Percentiles rank a stretch among this genome's conserved stretches.
Conservation (phyloP, 2,113 vertebrate species). For the Apeltes quadracus region DNA sequence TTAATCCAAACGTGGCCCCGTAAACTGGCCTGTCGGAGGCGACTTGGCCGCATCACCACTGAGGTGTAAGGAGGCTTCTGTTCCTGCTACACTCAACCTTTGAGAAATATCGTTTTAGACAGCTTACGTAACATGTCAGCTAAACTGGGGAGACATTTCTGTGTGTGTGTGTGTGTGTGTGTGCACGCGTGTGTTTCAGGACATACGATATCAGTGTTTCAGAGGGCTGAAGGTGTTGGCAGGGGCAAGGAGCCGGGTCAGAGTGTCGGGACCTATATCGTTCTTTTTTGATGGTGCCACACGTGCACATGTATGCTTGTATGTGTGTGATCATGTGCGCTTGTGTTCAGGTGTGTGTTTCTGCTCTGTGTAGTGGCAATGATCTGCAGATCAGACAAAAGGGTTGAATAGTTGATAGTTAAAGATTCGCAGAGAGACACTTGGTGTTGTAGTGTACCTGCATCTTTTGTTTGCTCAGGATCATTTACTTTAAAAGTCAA, state of each 20-base stretch:
- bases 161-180: slow-evolving; percentile 39
- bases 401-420: slow-evolving; percentile 12
- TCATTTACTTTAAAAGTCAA: slow-evolving; percentile 6
- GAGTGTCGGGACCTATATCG: slow-evolving; percentile 54
- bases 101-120: slow-evolving; percentile 61
- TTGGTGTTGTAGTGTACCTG: background rate
- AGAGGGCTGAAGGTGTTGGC: slow-evolving; percentile 54
- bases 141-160: slow-evolving; percentile 60
- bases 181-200: slow-evolving; percentile 56
- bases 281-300: slow-evolving; percentile 17
- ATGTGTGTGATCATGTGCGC: slow-evolving; percentile 24
- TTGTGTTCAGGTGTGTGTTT: slow-evolving; percentile 7
- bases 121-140: slow-evolving; percentile 74
- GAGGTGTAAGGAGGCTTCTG: slow-evolving; percentile 46
- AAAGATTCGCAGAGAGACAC: background rate
- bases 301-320: slow-evolving; percentile 18
- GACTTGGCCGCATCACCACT: slow-evolving; percentile 27
- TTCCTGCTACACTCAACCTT: slow-evolving; percentile 31
- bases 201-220: slow-evolving; percentile 55
- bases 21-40: slow-evolving; percentile 44
- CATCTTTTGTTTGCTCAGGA: background rate
- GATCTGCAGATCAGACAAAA: slow-evolving; percentile 45
- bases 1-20: slow-evolving; percentile 38
- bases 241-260: slow-evolving; percentile 56
- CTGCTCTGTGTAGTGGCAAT: background rate